Base-by-base conservation (phyloP, 2,888 invertebrate genomes). In the Drosophila picticornis region DNA sequence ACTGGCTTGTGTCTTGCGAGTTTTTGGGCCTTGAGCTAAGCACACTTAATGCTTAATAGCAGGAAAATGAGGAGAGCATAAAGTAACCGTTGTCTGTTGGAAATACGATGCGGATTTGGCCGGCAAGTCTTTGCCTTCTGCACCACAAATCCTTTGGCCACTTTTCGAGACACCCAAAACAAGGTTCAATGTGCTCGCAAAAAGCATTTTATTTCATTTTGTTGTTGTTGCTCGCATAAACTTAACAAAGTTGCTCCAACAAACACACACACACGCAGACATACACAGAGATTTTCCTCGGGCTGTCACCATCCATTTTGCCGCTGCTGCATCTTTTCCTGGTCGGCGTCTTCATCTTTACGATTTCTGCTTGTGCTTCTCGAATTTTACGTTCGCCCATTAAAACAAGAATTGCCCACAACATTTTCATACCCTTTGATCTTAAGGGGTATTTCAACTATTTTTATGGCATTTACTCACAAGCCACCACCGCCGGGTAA, bases 141-240 rank as follows among this genome's bases (percentile, higher is more conserved):
- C 32, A 27, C 50, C 57, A 36, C 60, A 55, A 73, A 69, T 70
- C 65, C 69, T 66, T 66, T 63, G 46, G 61, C 48, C 56, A 61
- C 57, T 61, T 75, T 76, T 38, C 43, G 36, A 22, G 52, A 38
- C 25, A 31, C 34, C 38, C 60, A 61, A 61, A 46, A 43, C 31
- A 61, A 72, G 67, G 81, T 80, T 78, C 80, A 79, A 70, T 77
- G 80, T 29, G 70, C 77, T 52, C 69, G 19, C 32, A 65, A 66
- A 61, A 29, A 50, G 40, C 19, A 22, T 43, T 43, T 52, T 36
- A 51, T 60, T 43, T 75, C 67, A 56, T 68, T 55, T 50, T 48
- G 29, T 53, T 38, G 51, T 48, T 48, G 29, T 19, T 22, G 27
- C 32, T 36, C n/a, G 36, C 71, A 66, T 72, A 53, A 75, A 64